Percentiles rank a stretch among this genome's conserved stretches.
These are phyloP conservation scores for Diachrysia chrysitis DNA, from an alignment of 2,888 invertebrate species.

Conservation along the genomic window DNA sequence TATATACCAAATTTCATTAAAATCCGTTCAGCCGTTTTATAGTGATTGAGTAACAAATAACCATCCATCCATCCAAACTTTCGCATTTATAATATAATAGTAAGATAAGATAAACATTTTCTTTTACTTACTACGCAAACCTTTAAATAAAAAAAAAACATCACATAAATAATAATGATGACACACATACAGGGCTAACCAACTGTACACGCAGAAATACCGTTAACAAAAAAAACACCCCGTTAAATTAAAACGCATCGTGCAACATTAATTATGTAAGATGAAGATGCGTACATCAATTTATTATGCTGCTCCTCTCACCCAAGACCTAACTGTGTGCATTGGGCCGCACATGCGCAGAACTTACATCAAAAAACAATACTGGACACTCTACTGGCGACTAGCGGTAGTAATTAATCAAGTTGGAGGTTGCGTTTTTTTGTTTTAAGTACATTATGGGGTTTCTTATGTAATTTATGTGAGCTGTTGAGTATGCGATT, in stretches of 20 bases:
- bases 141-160: neutral
- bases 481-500: neutral
- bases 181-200: neutral
- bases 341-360: conserved; percentile 46
- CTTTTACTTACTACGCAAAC: too few species aligned
- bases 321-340: conserved; percentile 58
- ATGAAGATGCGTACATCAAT: conserved; percentile 42
- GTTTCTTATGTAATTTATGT: conserved; percentile 12
- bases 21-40: too few species aligned
- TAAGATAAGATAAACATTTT: too few species aligned
- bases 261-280: conserved; percentile 33
- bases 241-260: conserved; percentile 40
- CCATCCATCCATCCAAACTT: too few species aligned
- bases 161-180: too few species aligned
- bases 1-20: too few species aligned
- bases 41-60: too few species aligned
- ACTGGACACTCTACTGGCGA: conserved; percentile 46
- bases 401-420: conserved; percentile 46
- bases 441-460: conserved; percentile 6
- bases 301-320: conserved; percentile 40
- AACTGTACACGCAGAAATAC: neutral
- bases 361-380: conserved; percentile 41
- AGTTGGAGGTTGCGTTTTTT: conserved; percentile 24
- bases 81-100: too few species aligned
- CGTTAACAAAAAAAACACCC: conserved; percentile 11